phyloP scores from a whole-genome alignment of 35 echinoderm and acorn worm genomes.

The Heliocidaris tuberculata region DNA sequence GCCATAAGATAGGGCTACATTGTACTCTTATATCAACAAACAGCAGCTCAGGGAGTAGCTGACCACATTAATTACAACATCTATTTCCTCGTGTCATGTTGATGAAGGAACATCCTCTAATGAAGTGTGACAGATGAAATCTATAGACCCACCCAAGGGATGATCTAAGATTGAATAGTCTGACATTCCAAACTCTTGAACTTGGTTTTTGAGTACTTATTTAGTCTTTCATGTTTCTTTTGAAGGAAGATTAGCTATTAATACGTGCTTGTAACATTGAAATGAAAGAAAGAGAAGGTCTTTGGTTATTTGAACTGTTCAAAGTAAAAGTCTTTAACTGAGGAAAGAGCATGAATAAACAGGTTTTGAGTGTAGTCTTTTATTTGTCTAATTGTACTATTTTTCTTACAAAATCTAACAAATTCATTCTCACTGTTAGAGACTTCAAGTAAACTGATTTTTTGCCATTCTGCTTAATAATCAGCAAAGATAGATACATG shows the following conservation, averaged over 20 bases:
- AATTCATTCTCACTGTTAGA: too few species aligned
- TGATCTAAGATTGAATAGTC: not conserved
- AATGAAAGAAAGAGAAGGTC: too few species aligned
- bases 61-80: constrained; percentile 11
- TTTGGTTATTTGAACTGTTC: too few species aligned
- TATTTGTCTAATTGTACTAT: too few species aligned
- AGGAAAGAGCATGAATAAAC: too few species aligned
- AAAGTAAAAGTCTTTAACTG: too few species aligned
- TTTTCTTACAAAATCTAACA: too few species aligned
- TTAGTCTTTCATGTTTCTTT: not conserved
- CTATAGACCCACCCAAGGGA: constrained; percentile 14
- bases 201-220: not conserved
- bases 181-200: not conserved
- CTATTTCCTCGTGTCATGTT: not conserved
- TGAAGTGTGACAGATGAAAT: not conserved
- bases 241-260: not conserved
- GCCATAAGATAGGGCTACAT: not conserved
- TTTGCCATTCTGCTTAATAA: too few species aligned
- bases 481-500: too few species aligned
- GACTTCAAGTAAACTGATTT: too few species aligned
- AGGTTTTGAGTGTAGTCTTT: too few species aligned
- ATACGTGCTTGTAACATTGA: too few species aligned
- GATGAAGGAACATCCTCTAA: constrained; percentile 9
- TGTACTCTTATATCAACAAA: not conserved
- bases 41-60: not conserved